Conservation (phyloP, 1,140 invertebrate species). For the Vanessa atalanta region DNA sequence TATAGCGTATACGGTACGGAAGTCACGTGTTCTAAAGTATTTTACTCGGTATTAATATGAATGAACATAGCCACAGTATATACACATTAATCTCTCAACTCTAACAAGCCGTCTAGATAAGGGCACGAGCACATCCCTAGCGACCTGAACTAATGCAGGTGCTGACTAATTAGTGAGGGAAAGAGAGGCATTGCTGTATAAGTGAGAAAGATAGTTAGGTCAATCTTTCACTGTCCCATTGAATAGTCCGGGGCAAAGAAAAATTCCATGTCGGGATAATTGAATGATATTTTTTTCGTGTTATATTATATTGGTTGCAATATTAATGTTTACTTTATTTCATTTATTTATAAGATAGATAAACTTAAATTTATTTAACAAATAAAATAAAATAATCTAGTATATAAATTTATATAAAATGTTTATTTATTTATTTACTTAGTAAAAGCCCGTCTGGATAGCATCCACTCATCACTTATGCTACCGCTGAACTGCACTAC, state of each 20-base stretch:
- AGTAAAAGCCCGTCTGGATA: too few relatives aligned
- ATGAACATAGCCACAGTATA: background rate
- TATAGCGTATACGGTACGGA: too few relatives aligned
- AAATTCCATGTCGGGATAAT: slow-evolving; percentile 11
- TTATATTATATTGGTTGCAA: background rate
- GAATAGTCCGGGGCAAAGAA: slow-evolving; percentile 6
- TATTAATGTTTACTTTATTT: too few relatives aligned
- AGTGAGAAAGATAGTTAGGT: background rate
- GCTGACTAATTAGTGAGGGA: slow-evolving; percentile 12
- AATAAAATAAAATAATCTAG: too few relatives aligned
- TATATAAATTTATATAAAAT: too few relatives aligned
- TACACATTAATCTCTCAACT: slow-evolving; percentile 4
- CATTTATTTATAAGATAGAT: too few relatives aligned
- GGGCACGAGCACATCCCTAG: slow-evolving; percentile 4
- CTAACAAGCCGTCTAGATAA: slow-evolving; percentile 7
- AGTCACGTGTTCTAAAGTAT: background rate
- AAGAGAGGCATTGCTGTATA: background rate
- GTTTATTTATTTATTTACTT: too few relatives aligned
- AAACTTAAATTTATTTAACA: too few relatives aligned
- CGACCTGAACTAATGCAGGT: slow-evolving; percentile 10
- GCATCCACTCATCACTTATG: too few relatives aligned
- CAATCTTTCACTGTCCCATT: slow-evolving; percentile 18
- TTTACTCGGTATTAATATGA: background rate
- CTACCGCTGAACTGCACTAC: too few relatives aligned
- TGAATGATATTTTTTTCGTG: background rate